Conservation (phyloP, 2,888 invertebrate species). For the Sinelater perroti region DNA sequence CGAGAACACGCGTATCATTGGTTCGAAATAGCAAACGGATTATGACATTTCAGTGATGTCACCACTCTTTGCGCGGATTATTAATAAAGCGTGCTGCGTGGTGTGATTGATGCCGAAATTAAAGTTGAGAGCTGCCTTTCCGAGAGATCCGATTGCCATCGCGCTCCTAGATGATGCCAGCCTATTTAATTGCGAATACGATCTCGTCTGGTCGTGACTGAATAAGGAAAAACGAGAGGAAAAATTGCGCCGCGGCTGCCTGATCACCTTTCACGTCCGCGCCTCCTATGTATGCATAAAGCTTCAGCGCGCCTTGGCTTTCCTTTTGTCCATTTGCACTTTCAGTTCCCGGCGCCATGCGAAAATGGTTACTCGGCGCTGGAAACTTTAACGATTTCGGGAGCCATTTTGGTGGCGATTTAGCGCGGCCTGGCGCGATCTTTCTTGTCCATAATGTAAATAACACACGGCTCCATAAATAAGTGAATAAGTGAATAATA, state of each 20-base stretch:
- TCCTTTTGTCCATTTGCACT: not conserved
- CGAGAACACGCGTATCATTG: conserved; percentile 10
- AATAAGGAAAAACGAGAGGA: conserved; percentile 9
- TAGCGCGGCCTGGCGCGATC: not conserved
- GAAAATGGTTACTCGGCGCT: not conserved
- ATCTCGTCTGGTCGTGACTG: conserved; percentile 11
- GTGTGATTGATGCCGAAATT: conserved; percentile 20
- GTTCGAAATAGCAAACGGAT: conserved; percentile 15
- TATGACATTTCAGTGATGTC: conserved; percentile 24
- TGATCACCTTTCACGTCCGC: conserved; percentile 13
- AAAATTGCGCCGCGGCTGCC: conserved; percentile 7
- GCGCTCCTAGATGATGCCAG: not conserved
- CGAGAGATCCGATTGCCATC: conserved; percentile 4
- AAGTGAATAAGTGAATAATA: conserved; percentile 18
- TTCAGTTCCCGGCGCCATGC: not conserved
- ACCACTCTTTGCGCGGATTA: conserved; percentile 18
- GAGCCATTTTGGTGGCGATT: too few relatives aligned
- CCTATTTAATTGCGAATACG: conserved; percentile 10
- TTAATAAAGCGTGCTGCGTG: conserved; percentile 16
- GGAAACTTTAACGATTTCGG: conserved; percentile 1
- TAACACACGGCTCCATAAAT: conserved; percentile 15
- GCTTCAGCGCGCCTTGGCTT: conserved; percentile 1
- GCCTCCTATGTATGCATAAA: conserved; percentile 3
- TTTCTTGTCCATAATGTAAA: not conserved
- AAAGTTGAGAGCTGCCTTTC: conserved; percentile 8